Conservation (phyloP, 2,113 vertebrate species). For the Melanotaenia duboulayi region DNA sequence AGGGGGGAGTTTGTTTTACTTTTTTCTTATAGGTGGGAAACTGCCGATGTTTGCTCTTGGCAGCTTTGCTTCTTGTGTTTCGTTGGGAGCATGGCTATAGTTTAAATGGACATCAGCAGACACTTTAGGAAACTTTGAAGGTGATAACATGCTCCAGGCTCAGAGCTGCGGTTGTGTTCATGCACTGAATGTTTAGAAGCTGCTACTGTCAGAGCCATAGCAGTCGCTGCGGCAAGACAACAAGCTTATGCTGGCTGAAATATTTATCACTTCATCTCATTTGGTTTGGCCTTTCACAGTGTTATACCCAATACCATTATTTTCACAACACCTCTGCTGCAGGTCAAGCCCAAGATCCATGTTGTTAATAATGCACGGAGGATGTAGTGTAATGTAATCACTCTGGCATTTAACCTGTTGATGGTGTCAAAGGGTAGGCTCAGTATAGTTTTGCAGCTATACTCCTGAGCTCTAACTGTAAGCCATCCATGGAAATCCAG, state of each 20-base stretch:
- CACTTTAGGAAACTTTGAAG: constrained; percentile 40
- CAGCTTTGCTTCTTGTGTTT: constrained; percentile 39
- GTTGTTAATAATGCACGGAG: constrained; percentile 14
- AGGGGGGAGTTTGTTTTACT: constrained; percentile 40
- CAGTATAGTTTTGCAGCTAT: not conserved
- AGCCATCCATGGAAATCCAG: not conserved
- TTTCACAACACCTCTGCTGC: constrained; percentile 8
- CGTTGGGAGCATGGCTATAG: constrained; percentile 22
- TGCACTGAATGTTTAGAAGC: constrained; percentile 50
- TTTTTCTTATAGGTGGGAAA: constrained; percentile 19
- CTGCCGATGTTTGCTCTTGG: constrained; percentile 44
- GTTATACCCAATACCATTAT: not conserved
- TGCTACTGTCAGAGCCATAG: constrained; percentile 15
- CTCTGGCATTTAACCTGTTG: constrained; percentile 1
- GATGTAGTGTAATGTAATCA: constrained; percentile 1
- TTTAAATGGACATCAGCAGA: not conserved
- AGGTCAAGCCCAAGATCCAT: constrained; percentile 4
- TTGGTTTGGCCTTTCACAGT: constrained; percentile 22
- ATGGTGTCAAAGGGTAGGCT: not conserved
- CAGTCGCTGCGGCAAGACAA: constrained; percentile 7
- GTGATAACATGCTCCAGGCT: constrained; percentile 43
- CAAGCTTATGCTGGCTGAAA: constrained; percentile 31
- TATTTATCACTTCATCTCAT: constrained; percentile 35
- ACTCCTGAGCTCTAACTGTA: not conserved
- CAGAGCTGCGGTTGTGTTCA: constrained; percentile 6